A percentile compares a stretch with the other conserved stretches of the same genome.
These are phyloP conservation scores for Poeciliopsis prolifica DNA, from an alignment of 2,113 vertebrate species.

Conservation along the genomic window DNA sequence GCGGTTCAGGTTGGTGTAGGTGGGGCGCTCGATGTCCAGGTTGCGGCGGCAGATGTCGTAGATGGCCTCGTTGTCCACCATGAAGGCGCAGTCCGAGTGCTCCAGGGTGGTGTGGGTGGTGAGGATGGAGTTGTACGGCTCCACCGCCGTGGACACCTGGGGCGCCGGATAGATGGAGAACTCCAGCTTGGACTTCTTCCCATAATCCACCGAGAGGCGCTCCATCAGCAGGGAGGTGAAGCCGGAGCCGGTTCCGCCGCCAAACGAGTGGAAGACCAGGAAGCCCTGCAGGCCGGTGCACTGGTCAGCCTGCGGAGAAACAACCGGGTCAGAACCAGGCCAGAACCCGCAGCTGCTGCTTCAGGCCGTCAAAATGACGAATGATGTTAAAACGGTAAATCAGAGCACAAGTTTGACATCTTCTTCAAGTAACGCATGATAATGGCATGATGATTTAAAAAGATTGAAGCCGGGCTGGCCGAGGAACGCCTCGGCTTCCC, in stretches of 20 bases:
- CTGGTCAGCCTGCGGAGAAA: conserved; percentile 58
- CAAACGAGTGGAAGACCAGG: conserved; percentile 81
- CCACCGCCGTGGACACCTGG: conserved; percentile 77
- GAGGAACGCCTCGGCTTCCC: too few species aligned
- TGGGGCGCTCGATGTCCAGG: not conserved
- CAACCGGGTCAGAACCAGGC: too few species aligned
- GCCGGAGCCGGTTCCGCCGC: conserved; percentile 80
- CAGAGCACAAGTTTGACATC: too few species aligned
- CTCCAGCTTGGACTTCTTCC: conserved; percentile 93
- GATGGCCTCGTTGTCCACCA: conserved; percentile 4
- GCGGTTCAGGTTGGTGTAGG: conserved; percentile 6
- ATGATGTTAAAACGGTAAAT: too few species aligned
- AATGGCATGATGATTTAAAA: too few species aligned
- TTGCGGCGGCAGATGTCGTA: conserved; percentile 2
- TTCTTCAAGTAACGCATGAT: too few species aligned
- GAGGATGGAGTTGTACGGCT: too few species aligned
- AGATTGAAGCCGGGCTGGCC: too few species aligned
- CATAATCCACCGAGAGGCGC: conserved; percentile 89
- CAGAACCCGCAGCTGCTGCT: too few species aligned
- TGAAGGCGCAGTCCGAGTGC: too few species aligned
- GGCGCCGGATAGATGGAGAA: conserved; percentile 91
- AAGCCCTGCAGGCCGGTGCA: conserved; percentile 71
- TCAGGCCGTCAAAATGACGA: too few species aligned
- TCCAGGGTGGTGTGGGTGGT: too few species aligned
- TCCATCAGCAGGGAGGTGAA: conserved; percentile 92